Percentiles rank a stretch among this genome's conserved stretches.
Conservation (phyloP, 2,113 vertebrate genomes). For the Pseudorectes ferrugineus region DNA sequence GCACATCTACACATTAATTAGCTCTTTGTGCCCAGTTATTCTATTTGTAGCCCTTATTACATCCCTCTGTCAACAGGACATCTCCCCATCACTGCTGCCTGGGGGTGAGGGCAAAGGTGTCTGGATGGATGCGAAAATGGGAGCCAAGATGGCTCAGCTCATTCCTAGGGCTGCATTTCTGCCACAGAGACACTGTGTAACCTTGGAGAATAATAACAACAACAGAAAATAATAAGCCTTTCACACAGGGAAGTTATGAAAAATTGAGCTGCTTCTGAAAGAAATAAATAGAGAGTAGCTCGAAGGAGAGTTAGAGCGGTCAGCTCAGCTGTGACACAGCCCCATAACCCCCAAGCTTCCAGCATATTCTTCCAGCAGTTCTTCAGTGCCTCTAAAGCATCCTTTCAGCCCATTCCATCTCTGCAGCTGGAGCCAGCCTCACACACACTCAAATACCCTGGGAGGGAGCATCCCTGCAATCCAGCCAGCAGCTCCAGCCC, state of each 20-base stretch:
- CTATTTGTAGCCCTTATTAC: not conserved
- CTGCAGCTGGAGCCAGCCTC: not conserved
- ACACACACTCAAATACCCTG: not conserved
- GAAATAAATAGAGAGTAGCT: not conserved
- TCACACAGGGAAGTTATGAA: not conserved
- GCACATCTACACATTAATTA: not conserved
- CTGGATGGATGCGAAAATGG: rapidly evolving
- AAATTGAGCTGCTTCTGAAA: not conserved
- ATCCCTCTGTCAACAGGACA: not conserved
- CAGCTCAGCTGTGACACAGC: not conserved
- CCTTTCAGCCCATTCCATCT: not conserved
- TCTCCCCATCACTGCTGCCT: not conserved
- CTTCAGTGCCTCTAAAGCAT: not conserved
- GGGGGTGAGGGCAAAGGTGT: not conserved
- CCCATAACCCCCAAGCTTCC: not conserved
- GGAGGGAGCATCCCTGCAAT: not conserved
- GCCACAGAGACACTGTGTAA: not conserved
- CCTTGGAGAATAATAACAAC: not conserved
- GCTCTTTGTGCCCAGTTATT: not conserved
- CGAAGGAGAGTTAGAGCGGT: rapidly evolving
- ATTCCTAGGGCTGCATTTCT: not conserved
- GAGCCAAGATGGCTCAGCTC: not conserved
- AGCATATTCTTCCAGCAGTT: not conserved
- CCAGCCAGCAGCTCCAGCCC: not conserved
- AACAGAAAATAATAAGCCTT: not conserved